Conservation (phyloP, 2,888 invertebrate genomes). For the Drosophila infuscata region DNA sequence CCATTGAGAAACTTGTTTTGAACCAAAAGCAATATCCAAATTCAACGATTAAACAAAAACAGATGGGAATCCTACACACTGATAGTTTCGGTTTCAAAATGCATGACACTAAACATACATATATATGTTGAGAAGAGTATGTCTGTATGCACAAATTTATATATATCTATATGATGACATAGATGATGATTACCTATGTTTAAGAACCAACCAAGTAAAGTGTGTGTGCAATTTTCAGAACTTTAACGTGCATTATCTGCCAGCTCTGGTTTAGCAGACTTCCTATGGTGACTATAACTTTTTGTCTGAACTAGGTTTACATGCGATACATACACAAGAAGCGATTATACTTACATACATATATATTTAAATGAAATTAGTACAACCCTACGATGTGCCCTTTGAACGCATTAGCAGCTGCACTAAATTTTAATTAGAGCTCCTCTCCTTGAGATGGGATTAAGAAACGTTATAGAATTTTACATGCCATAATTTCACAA, state of each 20-base stretch:
- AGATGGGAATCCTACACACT: constrained; percentile 40
- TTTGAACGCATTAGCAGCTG: constrained; percentile 58
- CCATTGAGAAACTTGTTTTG: constrained; percentile 82
- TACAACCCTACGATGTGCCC: constrained; percentile 65
- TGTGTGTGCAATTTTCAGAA: constrained; percentile 45
- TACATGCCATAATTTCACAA: constrained; percentile 9
- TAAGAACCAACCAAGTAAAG: constrained; percentile 28
- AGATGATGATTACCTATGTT: constrained; percentile 23
- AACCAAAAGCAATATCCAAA: constrained; percentile 28
- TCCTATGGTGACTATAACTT: constrained; percentile 59
- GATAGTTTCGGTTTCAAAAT: constrained; percentile 82
- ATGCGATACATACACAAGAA: constrained; percentile 15
- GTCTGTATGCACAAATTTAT: constrained; percentile 11
- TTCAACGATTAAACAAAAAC: constrained; percentile 29
- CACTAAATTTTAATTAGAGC: constrained; percentile 54
- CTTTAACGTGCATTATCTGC: constrained; percentile 71
- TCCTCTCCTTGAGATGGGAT: constrained; percentile 42
- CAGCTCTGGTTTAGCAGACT: constrained; percentile 44
- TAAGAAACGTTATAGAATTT: constrained; percentile 26
- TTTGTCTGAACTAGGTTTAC: constrained; percentile 61
- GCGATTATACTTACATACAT: constrained; percentile 26
- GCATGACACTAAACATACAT: constrained; percentile 16
- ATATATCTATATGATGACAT: background rate
- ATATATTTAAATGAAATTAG: constrained; percentile 39
- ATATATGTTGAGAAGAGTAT: constrained; percentile 12